These are phyloP conservation scores for Pseudomyrmex flavicornis DNA, from an alignment of 1,140 invertebrate species.

Conservation along the genomic window DNA sequence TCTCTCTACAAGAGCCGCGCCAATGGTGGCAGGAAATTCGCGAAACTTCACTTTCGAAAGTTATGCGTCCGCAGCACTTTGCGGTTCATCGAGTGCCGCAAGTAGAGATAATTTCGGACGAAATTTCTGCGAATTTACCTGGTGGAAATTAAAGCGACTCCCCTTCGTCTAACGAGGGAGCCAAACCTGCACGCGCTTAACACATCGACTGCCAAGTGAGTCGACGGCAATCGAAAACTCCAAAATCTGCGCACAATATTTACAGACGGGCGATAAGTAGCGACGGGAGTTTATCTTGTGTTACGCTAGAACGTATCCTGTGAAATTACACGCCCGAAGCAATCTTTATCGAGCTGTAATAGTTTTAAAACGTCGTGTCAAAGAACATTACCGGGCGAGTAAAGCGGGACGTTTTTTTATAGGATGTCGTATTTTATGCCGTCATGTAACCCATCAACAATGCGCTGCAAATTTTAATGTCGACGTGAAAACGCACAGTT, in stretches of 20 bases:
- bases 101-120: constrained; percentile 66
- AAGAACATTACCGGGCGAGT: constrained; percentile 3
- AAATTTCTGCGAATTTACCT: constrained; percentile 62
- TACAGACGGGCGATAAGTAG: constrained; percentile 39
- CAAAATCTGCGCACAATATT: constrained; percentile 24
- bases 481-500: not conserved
- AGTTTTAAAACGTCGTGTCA: constrained; percentile 17
- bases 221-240: constrained; percentile 5
- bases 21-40: constrained; percentile 68
- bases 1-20: constrained; percentile 38
- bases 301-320: constrained; percentile 10
- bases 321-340: constrained; percentile 29
- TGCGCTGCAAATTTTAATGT: constrained; percentile 8
- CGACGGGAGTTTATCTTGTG: constrained; percentile 42
- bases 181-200: constrained; percentile 25
- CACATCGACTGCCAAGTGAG: constrained; percentile 34
- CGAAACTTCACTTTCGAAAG: constrained; percentile 72
- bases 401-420: not conserved
- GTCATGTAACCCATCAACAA: not conserved
- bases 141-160: constrained; percentile 55
- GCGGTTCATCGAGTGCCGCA: constrained; percentile 67
- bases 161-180: not conserved
- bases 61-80: constrained; percentile 68
- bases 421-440: not conserved
- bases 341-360: constrained; percentile 37